phyloP scores from a whole-genome alignment of 37 sponge, comb jelly and placozoan species.

The Halisarca cf. caerulea region DNA sequence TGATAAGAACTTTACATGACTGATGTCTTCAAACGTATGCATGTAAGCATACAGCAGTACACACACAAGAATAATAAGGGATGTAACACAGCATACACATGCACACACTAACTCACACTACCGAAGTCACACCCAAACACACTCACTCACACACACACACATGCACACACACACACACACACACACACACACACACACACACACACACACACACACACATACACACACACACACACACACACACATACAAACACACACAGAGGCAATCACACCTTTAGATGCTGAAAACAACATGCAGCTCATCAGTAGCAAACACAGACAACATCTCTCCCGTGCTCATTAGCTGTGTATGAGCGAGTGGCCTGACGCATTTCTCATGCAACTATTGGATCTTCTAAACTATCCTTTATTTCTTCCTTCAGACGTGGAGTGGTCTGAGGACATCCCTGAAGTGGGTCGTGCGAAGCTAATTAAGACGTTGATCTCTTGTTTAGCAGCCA shows the following conservation, averaged over 20 bases:
- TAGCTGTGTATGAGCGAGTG: constrained; percentile 66
- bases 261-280: constrained; percentile 63
- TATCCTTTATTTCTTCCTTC: background rate
- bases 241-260: too few species aligned
- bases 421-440: background rate
- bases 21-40: background rate
- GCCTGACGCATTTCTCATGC: background rate
- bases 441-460: background rate
- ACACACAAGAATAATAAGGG: too few species aligned
- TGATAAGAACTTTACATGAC: too few species aligned
- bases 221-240: too few species aligned
- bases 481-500: background rate
- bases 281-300: constrained; percentile 70
- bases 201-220: too few species aligned
- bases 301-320: constrained; percentile 60
- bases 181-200: background rate
- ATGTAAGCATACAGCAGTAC: too few species aligned
- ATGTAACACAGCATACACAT: background rate
- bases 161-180: constrained; percentile 13
- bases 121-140: too few species aligned
- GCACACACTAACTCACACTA: too few species aligned
- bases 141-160: too few species aligned
- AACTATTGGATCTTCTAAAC: constrained; percentile 18
- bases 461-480: constrained; percentile 27
- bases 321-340: constrained; percentile 66